phyloP scores from a whole-genome alignment of 2,888 invertebrate genomes.

The Camptogramma bilineatum region DNA sequence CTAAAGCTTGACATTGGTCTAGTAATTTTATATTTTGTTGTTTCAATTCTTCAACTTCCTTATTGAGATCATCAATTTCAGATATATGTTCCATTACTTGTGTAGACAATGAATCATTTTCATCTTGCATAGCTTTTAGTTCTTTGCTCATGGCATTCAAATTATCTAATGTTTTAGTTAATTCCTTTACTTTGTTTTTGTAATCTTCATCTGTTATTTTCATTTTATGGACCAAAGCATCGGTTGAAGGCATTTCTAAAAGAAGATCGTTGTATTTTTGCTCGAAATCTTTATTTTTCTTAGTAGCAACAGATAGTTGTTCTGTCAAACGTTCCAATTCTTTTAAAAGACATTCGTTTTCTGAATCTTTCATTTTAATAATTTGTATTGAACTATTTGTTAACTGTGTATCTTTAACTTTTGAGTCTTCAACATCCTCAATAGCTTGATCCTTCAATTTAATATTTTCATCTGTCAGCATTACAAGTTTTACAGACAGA shows the following conservation, averaged over 20 bases:
- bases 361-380: constrained; percentile 5
- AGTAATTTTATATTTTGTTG: constrained; percentile 52
- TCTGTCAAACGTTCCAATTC: constrained; percentile 53
- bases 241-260: constrained; percentile 62
- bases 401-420: constrained; percentile 48
- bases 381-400: constrained; percentile 54
- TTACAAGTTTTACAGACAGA: constrained; percentile 48
- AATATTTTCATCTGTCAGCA: constrained; percentile 60
- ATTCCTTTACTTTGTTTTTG: constrained; percentile 55
- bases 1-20: constrained; percentile 49
- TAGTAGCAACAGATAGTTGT: constrained; percentile 51
- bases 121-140: constrained; percentile 73
- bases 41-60: constrained; percentile 62
- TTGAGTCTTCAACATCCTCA: constrained; percentile 41
- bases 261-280: constrained; percentile 61
- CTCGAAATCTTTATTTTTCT: constrained; percentile 59
- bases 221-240: constrained; percentile 61
- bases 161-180: constrained; percentile 52
- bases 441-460: constrained; percentile 55
- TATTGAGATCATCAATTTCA: constrained; percentile 80
- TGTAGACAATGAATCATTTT: constrained; percentile 83
- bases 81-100: constrained; percentile 85
- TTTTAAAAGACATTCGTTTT: constrained; percentile 39
- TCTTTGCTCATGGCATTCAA: constrained; percentile 55
- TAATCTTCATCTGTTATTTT: constrained; percentile 61